Percentiles rank a stretch among this genome's conserved stretches.
phyloP scores from a whole-genome alignment of 2,113 vertebrate species.

The Cebus imitator region DNA sequence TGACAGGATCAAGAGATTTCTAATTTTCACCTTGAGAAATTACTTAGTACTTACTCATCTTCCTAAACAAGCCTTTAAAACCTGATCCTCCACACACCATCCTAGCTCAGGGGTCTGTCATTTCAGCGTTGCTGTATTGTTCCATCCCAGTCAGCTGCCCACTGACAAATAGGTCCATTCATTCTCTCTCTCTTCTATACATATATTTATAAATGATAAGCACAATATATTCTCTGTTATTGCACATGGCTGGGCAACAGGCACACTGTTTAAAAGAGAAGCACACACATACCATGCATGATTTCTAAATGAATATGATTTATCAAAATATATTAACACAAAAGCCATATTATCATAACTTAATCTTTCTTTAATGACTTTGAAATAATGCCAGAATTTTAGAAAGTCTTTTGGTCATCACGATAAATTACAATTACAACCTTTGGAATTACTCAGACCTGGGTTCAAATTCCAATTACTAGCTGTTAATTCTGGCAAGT shows the following conservation, averaged over 20 bases:
- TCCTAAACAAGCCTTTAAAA: conserved; percentile 36
- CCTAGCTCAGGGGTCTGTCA: neutral
- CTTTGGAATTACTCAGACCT: neutral
- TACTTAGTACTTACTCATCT: neutral
- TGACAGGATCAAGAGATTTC: neutral
- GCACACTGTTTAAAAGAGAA: conserved; percentile 38
- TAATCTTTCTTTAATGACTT: conserved; percentile 27
- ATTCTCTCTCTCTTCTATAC: conserved; percentile 28
- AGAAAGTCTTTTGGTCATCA: neutral
- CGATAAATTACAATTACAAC: neutral
- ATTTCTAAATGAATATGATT: conserved; percentile 48
- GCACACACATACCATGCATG: conserved; percentile 34
- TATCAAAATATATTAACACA: conserved; percentile 54
- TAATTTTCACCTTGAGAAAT: neutral
- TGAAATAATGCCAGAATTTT: neutral
- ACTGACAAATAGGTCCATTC: conserved; percentile 56
- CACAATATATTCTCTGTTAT: conserved; percentile 67
- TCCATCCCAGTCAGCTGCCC: neutral
- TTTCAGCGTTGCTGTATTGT: neutral
- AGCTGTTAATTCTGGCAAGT: neutral
- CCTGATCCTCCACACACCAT: neutral
- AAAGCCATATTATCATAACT: conserved; percentile 40
- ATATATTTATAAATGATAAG: conserved; percentile 65
- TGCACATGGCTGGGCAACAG: conserved; percentile 26
- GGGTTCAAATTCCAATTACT: neutral